Percentiles rank a stretch among this genome's conserved stretches.
These are phyloP conservation scores for Loxodonta africana DNA, from an alignment of 2,113 vertebrate genomes.

Conservation along the genomic window DNA sequence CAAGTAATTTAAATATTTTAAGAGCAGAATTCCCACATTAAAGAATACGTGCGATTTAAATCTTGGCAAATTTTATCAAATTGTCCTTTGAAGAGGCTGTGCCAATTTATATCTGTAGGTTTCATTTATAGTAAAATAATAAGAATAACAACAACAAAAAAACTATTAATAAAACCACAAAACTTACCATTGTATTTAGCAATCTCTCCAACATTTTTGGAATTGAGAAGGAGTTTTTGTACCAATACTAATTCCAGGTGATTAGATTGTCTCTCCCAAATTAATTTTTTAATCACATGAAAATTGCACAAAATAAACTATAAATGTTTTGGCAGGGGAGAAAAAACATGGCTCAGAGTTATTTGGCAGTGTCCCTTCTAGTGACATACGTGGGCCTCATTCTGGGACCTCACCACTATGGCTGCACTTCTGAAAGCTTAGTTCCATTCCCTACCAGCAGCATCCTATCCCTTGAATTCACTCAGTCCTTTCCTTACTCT, in stretches of 20 bases:
- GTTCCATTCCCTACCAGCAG: neutral
- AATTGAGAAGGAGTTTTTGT: neutral
- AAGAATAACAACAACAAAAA: neutral
- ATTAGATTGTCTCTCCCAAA: neutral
- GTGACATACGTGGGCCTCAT: neutral
- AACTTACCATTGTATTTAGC: constrained; percentile 41
- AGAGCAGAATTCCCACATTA: constrained; percentile 39
- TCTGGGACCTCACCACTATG: neutral
- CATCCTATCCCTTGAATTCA: neutral
- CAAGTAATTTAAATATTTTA: constrained; percentile 6
- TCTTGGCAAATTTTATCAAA: constrained; percentile 21
- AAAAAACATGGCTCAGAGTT: neutral
- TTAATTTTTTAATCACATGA: neutral
- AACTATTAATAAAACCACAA: neutral
- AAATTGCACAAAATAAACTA: constrained; percentile 3
- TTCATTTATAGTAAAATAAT: neutral
- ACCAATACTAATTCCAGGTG: neutral
- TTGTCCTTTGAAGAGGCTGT: constrained; percentile 19
- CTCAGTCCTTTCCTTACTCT: neutral
- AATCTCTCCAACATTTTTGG: neutral
- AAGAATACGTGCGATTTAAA: constrained; percentile 22
- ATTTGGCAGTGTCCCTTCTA: neutral
- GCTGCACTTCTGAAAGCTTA: neutral
- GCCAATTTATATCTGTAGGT: neutral
- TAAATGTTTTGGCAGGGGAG: neutral